Evolutionary conservation across 1,140 invertebrate genomes (phyloP), one percentile per base, ranked within the genome.

Genomic region (Anoplolepis gracilipes): DNA sequence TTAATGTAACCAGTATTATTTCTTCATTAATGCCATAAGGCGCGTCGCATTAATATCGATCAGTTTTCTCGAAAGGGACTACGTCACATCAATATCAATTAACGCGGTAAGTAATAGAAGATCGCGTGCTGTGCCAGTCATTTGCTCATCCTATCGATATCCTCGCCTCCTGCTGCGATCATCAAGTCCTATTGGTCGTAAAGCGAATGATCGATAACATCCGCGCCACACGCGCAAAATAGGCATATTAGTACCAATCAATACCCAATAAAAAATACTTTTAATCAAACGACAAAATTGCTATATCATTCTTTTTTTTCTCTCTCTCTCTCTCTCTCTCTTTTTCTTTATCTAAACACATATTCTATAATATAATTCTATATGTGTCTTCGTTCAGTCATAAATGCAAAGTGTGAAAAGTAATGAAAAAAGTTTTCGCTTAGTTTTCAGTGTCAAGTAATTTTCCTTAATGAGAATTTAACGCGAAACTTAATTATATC

Each of bases 21-120:
- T 61, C 25, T 73, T 82, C 78, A 72, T 72, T 82, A 82, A 82
- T 70, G 46, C 30, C 64, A 19, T n/a, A 86, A 87, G 89, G 82
- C 42, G 86, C 73, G 82, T 70, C 88, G 46, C 86, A 90, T 90
- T 90, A 90, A 90, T 90, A 90, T 90, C 88, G 89, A 90, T 90
- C 89, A 90, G 82, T 57, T 84, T 85, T 75, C 89, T 86, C 82
- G 78, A 90, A 88, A 88, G 88, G 53, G 42, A 82, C 78, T 72
- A 81, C 70, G 87, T 90, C 89, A 86, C 89, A 90, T 90, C 88
- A 90, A 90, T 90, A 90, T 90, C 89, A 90, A 90, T 90, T 90
- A 90, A 90, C 82, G 77, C 84, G 55, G 59, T 64, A 87, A 85
- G 84, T 90, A 90, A 90, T 90, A 86, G 87, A 90, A 87, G 89